These are phyloP conservation scores for Hydropotes inermis DNA, from an alignment of 2,113 vertebrate genomes.

Conservation along the genomic window DNA sequence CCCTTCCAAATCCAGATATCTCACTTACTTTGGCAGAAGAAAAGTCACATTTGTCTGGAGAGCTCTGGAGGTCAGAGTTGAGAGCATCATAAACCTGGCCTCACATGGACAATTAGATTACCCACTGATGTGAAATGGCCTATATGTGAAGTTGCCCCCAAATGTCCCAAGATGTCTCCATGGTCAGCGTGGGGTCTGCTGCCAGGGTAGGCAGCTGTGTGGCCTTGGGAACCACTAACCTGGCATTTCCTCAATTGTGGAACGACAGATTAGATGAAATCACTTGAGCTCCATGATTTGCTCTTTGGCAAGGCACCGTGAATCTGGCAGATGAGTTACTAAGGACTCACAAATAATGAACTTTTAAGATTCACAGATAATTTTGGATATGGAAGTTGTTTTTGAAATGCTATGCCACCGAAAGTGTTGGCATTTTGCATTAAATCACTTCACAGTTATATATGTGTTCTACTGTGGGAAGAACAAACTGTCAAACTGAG, in stretches of 20 bases:
- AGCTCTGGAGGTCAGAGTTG: neutral
- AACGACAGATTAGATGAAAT: neutral
- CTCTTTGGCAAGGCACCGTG: neutral
- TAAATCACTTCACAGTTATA: constrained; percentile 49
- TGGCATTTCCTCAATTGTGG: neutral
- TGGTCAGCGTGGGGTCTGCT: neutral
- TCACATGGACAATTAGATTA: neutral
- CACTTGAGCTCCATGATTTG: neutral
- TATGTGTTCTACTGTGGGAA: constrained; percentile 25
- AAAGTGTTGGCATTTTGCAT: constrained; percentile 45
- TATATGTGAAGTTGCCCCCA: too few relatives aligned
- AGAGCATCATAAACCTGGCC: neutral
- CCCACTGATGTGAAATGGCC: neutral
- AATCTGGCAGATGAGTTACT: neutral
- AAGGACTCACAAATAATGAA: neutral
- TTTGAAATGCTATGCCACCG: neutral
- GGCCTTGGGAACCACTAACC: neutral
- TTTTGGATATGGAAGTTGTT: constrained; percentile 15
- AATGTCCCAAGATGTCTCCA: neutral
- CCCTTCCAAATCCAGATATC: neutral
- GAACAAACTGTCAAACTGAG: constrained; percentile 44
- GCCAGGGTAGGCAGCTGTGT: neutral
- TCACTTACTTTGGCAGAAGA: neutral
- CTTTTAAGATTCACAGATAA: constrained; percentile 7
- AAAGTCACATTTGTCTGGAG: neutral